phyloP scores from a whole-genome alignment of 2,113 vertebrate genomes.

The Gopherus flavomarginatus region DNA sequence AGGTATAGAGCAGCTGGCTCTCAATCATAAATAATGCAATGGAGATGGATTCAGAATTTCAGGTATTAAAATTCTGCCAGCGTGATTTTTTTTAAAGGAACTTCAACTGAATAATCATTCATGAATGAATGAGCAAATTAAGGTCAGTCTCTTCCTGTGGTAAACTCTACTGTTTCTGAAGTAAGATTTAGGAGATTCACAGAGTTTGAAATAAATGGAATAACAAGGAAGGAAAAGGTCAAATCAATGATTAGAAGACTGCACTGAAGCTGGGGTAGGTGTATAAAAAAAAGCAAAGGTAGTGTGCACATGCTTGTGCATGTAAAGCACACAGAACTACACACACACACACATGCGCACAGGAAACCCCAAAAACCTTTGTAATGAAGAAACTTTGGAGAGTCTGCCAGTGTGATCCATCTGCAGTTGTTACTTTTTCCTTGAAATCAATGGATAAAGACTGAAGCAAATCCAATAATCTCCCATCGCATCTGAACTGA shows the following conservation, averaged over 20 bases:
- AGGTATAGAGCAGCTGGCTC: not conserved
- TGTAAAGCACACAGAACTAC: too few relatives aligned
- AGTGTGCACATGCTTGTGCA: too few relatives aligned
- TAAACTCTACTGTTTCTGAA: not conserved
- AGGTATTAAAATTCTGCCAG: not conserved
- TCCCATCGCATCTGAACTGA: too few relatives aligned
- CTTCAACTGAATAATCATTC: not conserved
- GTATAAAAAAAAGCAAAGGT: too few relatives aligned
- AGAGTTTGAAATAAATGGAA: not conserved
- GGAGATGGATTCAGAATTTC: not conserved
- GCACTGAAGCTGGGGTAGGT: too few relatives aligned
- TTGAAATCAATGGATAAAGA: too few relatives aligned
- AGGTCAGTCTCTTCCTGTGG: not conserved
- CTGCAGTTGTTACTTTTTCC: too few relatives aligned
- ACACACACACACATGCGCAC: too few relatives aligned
- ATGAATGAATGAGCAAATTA: not conserved
- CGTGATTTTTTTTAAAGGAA: not conserved
- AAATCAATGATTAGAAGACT: not conserved
- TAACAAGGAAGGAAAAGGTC: not conserved
- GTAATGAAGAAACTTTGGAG: too few relatives aligned
- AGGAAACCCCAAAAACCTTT: too few relatives aligned
- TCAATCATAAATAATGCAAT: not conserved
- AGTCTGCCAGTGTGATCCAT: too few relatives aligned
- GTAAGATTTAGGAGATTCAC: not conserved
- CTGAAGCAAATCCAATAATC: too few relatives aligned